Conservation (phyloP, 2,888 invertebrate genomes). For the Gastrophysa polygoni region DNA sequence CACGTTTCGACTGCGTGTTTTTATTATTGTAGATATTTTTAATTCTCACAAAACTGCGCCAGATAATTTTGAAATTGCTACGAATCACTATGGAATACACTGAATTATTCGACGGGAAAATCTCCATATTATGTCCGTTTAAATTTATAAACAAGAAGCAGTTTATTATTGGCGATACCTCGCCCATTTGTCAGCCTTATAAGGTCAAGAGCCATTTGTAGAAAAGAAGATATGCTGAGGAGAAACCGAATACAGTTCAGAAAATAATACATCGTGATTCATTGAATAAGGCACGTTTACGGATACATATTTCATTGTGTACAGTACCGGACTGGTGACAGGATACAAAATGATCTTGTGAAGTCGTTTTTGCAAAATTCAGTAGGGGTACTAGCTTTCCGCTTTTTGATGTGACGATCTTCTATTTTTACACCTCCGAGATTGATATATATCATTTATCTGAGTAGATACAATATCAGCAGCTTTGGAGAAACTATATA, state of each 20-base stretch:
- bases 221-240: constrained; percentile 16
- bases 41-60: too few species aligned
- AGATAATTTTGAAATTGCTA: not conserved
- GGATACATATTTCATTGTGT: not conserved
- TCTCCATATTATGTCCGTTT: not conserved
- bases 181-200: constrained; percentile 24
- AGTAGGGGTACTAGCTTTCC: too few species aligned
- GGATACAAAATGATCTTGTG: too few species aligned
- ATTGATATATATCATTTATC: too few species aligned
- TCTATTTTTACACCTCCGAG: too few species aligned
- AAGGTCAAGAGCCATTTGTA: constrained; percentile 17
- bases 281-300: constrained; percentile 8
- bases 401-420: too few species aligned
- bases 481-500: too few species aligned
- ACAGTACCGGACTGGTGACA: not conserved
- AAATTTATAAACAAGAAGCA: not conserved
- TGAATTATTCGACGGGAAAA: not conserved
- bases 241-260: constrained; percentile 1
- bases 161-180: constrained; percentile 16
- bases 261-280: not conserved
- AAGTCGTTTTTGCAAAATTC: too few species aligned
- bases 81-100: not conserved
- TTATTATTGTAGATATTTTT: not conserved
- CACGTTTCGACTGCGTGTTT: not conserved
- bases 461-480: too few species aligned